Evolutionary conservation across 2,888 invertebrate genomes (phyloP).

Genomic region (Acholoe squamosa): DNA sequence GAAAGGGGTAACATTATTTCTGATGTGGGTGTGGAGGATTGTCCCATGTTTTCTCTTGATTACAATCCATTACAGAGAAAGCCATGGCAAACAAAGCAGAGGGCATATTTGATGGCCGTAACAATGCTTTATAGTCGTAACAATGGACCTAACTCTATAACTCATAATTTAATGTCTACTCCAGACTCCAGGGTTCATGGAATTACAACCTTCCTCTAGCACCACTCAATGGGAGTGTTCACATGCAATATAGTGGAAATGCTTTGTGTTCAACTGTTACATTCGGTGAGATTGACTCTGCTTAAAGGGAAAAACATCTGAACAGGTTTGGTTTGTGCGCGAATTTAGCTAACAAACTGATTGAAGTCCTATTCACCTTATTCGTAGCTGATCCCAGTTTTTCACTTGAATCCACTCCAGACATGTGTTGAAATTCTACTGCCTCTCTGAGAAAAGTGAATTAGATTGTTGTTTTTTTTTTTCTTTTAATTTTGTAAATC

Average conservation of each 20-base stretch:
- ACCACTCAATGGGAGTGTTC: background rate
- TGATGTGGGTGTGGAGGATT: background rate
- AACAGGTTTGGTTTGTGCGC: no score
- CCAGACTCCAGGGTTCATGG: background rate
- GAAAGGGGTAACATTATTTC: background rate
- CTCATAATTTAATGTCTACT: background rate
- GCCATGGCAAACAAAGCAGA: background rate
- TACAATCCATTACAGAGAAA: constrained; percentile 10
- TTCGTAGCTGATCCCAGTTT: no score
- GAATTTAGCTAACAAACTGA: no score
- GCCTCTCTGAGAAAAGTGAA: no score
- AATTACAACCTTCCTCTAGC: background rate
- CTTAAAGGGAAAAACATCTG: no score
- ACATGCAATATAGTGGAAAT: background rate
- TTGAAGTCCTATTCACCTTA: no score
- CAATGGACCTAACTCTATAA: background rate
- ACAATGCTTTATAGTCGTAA: constrained; percentile 5
- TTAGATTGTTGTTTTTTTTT: no score
- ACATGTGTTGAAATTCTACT: no score
- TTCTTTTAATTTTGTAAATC: no score
- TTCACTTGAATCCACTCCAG: no score
- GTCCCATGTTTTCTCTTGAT: background rate
- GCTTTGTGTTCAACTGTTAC: background rate
- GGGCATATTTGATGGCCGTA: constrained; percentile 1
- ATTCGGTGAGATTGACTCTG: background rate